Percentiles rank a stretch among this genome's conserved stretches.
phyloP scores from a whole-genome alignment of 2,888 invertebrate genomes.

The Megamerina dolium region DNA sequence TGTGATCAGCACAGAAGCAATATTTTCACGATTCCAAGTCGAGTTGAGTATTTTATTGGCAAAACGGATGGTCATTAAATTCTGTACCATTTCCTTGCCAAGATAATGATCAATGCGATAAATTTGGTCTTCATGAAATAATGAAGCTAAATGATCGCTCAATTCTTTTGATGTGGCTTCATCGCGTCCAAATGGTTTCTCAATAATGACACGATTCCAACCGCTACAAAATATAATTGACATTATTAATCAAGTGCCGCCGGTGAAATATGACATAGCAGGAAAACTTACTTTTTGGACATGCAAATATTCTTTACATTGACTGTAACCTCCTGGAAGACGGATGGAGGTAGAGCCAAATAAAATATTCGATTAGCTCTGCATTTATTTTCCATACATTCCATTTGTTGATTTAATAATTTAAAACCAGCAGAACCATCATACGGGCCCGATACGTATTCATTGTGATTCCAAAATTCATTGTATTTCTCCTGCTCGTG shows the following conservation, averaged over 20 bases:
- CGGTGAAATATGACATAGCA: too few relatives aligned
- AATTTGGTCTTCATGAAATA: constrained; percentile 91
- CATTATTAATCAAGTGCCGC: too few relatives aligned
- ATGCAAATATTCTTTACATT: constrained; percentile 80
- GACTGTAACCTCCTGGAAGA: constrained; percentile 83
- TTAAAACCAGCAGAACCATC: constrained; percentile 76
- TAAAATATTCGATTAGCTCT: constrained; percentile 89
- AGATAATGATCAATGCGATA: constrained; percentile 98
- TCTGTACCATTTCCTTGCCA: constrained; percentile 99
- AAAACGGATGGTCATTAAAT: constrained; percentile 93
- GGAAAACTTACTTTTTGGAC: too few relatives aligned
- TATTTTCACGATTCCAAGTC: constrained; percentile 96
- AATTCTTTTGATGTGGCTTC: constrained; percentile 75
- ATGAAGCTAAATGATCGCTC: constrained; percentile 74
- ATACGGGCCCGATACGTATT: constrained; percentile 81
- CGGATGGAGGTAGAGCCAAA: constrained; percentile 91
- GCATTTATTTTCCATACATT: constrained; percentile 58
- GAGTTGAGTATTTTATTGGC: constrained; percentile 92
- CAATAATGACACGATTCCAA: constrained; percentile 93
- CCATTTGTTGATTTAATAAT: constrained; percentile 68
- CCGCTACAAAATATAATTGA: too few relatives aligned
- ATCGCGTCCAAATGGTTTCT: constrained; percentile 97
- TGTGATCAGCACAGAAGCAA: constrained; percentile 89
- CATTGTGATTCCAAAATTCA: constrained; percentile 79
- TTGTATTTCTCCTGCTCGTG: constrained; percentile 70